Evolutionary conservation across 2,113 vertebrate species (phyloP), one percentile per base, ranked within the genome.

Genomic region (Atlantisia rogersi): DNA sequence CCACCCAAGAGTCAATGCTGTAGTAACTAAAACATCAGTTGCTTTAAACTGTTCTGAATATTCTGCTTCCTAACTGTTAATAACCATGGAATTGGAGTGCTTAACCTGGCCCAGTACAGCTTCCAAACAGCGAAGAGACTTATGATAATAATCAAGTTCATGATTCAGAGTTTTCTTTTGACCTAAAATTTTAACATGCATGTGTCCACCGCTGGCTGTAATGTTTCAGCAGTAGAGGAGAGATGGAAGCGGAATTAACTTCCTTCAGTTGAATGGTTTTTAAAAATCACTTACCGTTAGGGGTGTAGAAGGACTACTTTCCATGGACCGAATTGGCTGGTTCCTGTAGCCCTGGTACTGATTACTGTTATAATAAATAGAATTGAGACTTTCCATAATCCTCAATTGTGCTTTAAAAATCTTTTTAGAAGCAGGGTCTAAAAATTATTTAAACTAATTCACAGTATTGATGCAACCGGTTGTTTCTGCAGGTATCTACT

Each of bases 1-100:
- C 98, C 98, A 96, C 96, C 98, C 98, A 99, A 99, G 98, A 98
- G 98, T 92, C 97, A 99, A 97, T 99, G 99, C 98, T 99, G 99
- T 98, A 99, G 98, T 98, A 99, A 99, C 98, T 99, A 99, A 98
- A 95, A 89, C 79, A 94, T 97, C 96, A 91, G 71, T 95, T 94
- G 90, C 96, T 97, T 97, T 97, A 95, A 97, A 98, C 97, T 94
- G 96, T 97, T 97, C 97, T 97, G 96, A 97, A 97, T 97, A 97
- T 92, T 97, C 97, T 98, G 97, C 97, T 98, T 97, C 97, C 98
- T 97, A 98, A 98, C 98, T 97, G 97, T 98, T 97, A 98, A 98
- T 97, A 98, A 98, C 98, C 98, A 97, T 98, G 98, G 98, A 98
- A 98, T 98, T 98, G 98, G 98, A 98, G 98, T 98, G 97, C 98